Base-by-base conservation (phyloP, 2,888 invertebrate species). In the Troilus luridus region DNA sequence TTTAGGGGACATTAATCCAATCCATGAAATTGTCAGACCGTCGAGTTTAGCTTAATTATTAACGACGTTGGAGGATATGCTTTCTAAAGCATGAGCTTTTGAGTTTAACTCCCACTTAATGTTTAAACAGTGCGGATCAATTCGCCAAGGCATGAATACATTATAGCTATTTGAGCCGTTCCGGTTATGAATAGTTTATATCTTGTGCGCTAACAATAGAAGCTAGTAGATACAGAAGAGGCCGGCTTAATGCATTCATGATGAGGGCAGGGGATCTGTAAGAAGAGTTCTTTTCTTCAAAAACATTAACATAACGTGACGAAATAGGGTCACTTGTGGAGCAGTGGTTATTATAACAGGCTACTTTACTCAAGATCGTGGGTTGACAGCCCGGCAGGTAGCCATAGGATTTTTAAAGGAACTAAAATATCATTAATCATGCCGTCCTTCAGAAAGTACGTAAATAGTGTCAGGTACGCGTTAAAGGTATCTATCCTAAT, bases 91-190 rank as follows among this genome's bases (percentile, higher is more conserved):
- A 77, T 77, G 72, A 77, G 27, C 72, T 77, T 17, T 77, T 77
- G 72, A 41, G 72, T 77, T 77, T 77, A 77, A 77, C 27, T 77
- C 72, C 41, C 41, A 17, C 27, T 77, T 77, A 77, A 77, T 77
- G 72, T 77, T 77, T 77, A 41, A 77, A 41, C 72, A 77, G 72
- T 77, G 27, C 14, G 72, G 72, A 77, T 77, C 72, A 77, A 77
- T 77, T 77, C 72, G 21, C 72, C 72, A 77, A 41, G 72, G 72
- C 72, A 77, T 77, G 72, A 77, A 77, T 77, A 77, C 27, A 77
- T 77, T 77, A 77, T 41, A 77, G 72, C 72, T 77, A 77, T 77
- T 77, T 77, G 72, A 77, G 72, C 72, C 27, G 72, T 77, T 77
- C 72, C 41, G 72, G 72, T 77, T 77, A 77, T 77, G 72, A 77